A percentile compares a stretch with the other conserved stretches of the same genome.
Evolutionary conservation across 2,113 vertebrate genomes (phyloP).

Genomic region (Hystrix cristata): DNA sequence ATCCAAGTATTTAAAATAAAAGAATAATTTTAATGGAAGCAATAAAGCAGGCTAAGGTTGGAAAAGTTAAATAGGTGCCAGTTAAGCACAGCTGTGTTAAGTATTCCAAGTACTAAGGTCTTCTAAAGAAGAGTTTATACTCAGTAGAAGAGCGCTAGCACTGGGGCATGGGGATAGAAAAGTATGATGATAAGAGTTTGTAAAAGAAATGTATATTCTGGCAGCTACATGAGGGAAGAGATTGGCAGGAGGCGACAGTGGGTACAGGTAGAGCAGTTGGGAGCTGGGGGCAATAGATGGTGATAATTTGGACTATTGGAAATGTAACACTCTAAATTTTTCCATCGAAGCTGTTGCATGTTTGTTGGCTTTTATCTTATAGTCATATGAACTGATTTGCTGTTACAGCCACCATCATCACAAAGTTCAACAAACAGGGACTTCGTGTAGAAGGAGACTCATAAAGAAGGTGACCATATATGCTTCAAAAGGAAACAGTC

Average conservation of each 20-base stretch:
- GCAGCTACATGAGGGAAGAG: neutral
- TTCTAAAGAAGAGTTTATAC: neutral
- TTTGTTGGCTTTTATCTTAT: neutral
- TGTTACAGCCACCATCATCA: accelerated
- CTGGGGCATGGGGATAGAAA: neutral
- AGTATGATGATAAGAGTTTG: neutral
- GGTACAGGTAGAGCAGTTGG: too few relatives aligned
- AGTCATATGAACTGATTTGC: neutral
- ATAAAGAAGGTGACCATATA: neutral
- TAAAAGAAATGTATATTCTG: neutral
- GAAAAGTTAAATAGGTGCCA: neutral
- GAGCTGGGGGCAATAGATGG: too few relatives aligned
- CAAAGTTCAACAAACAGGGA: neutral
- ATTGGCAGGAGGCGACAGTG: neutral
- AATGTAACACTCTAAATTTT: neutral
- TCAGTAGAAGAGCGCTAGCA: neutral
- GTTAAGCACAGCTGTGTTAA: neutral
- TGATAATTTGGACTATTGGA: neutral
- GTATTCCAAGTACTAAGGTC: neutral
- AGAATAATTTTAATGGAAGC: neutral
- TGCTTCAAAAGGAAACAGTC: neutral
- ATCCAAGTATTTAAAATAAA: neutral
- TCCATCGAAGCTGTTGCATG: neutral
- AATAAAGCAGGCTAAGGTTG: neutral
- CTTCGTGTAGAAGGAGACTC: neutral